phyloP scores from a whole-genome alignment of 2,888 invertebrate species.

The Drosophila mulleri region DNA sequence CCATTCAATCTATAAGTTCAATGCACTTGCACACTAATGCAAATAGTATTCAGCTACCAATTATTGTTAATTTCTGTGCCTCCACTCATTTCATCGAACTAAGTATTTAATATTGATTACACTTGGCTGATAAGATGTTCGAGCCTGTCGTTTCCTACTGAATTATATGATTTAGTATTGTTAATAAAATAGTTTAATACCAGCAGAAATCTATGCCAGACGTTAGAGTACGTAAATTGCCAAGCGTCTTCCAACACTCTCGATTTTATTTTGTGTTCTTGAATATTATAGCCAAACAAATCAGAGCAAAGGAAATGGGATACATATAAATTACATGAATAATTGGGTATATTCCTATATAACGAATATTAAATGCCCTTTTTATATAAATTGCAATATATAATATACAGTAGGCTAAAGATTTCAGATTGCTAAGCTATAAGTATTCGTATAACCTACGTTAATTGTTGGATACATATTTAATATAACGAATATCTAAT shows the following conservation, averaged over 20 bases:
- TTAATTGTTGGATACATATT: not conserved
- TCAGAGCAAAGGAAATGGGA: not conserved
- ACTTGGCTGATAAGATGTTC: constrained; percentile 34
- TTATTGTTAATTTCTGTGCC: constrained; percentile 20
- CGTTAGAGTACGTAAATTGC: constrained; percentile 34
- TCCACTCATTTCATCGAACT: not conserved
- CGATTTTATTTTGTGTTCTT: constrained; percentile 30
- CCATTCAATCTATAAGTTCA: not conserved
- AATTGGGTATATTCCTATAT: not conserved
- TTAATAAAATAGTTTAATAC: not conserved
- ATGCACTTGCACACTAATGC: not conserved
- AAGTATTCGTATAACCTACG: constrained; percentile 2
- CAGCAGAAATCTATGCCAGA: constrained; percentile 32
- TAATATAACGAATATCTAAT: not conserved
- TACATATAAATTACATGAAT: constrained; percentile 10
- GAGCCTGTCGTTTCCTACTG: constrained; percentile 29
- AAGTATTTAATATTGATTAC: constrained; percentile 27
- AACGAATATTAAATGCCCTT: constrained; percentile 4
- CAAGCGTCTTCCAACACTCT: constrained; percentile 10
- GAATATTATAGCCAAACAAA: constrained; percentile 15
- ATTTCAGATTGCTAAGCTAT: not conserved
- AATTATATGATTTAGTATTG: constrained; percentile 16
- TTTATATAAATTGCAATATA: not conserved
- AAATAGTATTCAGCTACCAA: constrained; percentile 21
- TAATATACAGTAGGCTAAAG: not conserved